Evolutionary conservation across 2,888 invertebrate species (phyloP), one percentile per base, ranked within the genome.

Genomic region (Eurois occulta): DNA sequence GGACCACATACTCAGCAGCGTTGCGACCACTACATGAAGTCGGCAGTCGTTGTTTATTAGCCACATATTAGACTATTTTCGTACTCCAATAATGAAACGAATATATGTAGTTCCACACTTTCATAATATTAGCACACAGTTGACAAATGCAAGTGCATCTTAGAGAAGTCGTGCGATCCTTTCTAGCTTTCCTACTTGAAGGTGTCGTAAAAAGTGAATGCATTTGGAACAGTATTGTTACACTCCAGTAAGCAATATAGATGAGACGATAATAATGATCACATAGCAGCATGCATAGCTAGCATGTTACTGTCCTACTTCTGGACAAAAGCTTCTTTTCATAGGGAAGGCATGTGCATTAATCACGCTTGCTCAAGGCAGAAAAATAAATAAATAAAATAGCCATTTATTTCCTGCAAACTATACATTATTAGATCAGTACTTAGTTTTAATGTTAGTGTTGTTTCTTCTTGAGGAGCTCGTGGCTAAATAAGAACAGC

Each of bases 171-270:
- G 78, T 77, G 77, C 43, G 18, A 68, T 46, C 28, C 28, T 46
- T 58, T 78, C 46, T 7, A n/a, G 38, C 28, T 75, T 48, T 62
- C 67, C 28, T 78, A 16, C 18, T 4, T 55, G 55, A 24, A 46
- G 28, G 77, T 77, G 77, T 77, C n/a, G 77, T 21, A 78, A 77
- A 66, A 67, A 77, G 77, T 78, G 77, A 77, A 78, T 78, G 78
- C 38, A 46, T 78, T 78, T 78, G 24, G 7, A 55, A 58, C 67
- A 55, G 35, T 55, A 77, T 64, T 16, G 38, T 46, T 28, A 46
- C n/a, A 35, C 18, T 32, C 24, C 18, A 41, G 41, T 41, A 3
- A 41, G 18, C 8, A 41, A 41, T 65, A n/a, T n/a, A 18, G n/a
- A 28, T 65, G 65, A 41, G 16, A 41, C 41, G 3, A 13, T 8